Evolutionary conservation across 2,113 vertebrate species (phyloP), one percentile per base, ranked within the genome.

Genomic region (Equus quagga): DNA sequence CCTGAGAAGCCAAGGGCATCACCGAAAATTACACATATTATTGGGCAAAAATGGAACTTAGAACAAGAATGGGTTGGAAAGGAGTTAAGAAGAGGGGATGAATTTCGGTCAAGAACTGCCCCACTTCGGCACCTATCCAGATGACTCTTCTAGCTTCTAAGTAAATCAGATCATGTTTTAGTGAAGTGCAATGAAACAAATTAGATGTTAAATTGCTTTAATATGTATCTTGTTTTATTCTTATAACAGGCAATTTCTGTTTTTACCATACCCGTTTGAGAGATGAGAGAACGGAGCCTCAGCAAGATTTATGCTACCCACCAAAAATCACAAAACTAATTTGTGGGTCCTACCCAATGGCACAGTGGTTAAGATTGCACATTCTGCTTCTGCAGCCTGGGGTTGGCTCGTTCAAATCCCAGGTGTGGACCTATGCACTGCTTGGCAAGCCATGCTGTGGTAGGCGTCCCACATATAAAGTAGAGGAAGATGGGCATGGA

Each of bases 101-200:
- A 1, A 6, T 2, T 6, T 1, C 0, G 1, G 2, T 6, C 44
- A 54, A 24, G 6, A 19, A 1, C 54, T 3, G 36, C 10, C 28
- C 24, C 51, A 1, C 17, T 41, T 23, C 33, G 31, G 2, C 19
- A 17, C 23, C 10, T 9, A 0, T 64, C 62, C 21, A 28, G 11
- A 36, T 0, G 26, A 33, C 18, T 54, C 14, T 41, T 36, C 67
- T 4, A 10, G 2, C 23, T 91, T 76, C 17, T 2, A 24, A 6
- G 24, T 15, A 18, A 8, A 26, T n/a, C 62, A n/a, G 28, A 13
- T 8, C 0, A 5, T 24, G 18, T 78, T 79, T 73, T 31, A 51
- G 41, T 64, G 58, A 76, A 33, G 49, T 41, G n/a, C 26, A 31
- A 4, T 8, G 31, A 58, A n/a, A 28, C 11, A 6, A 64, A 54